A percentile compares a stretch with the other conserved stretches of the same genome.
phyloP scores from a whole-genome alignment of 2,888 invertebrate genomes.

The Drosophila helvetica region DNA sequence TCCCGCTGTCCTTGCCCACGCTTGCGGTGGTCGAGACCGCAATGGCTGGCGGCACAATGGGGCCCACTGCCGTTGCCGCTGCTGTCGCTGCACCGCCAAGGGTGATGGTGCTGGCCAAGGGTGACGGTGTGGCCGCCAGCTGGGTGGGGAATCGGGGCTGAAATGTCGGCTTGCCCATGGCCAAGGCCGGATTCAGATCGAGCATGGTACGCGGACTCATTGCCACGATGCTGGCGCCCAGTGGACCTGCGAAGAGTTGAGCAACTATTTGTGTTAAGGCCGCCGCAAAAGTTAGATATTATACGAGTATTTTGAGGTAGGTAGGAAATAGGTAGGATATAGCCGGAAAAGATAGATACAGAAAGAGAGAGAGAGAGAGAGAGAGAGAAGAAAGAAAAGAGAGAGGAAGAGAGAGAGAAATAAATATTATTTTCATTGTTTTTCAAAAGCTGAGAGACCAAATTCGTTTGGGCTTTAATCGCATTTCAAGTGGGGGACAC shows the following conservation, averaged over 20 bases:
- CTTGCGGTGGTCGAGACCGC: slow-evolving; percentile 68
- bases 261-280: slow-evolving; percentile 72
- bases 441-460: slow-evolving; percentile 41
- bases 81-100: neutral
- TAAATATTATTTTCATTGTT: slow-evolving; percentile 43
- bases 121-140: slow-evolving; percentile 66
- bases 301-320: slow-evolving; percentile 16
- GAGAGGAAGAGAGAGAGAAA: slow-evolving; percentile 39
- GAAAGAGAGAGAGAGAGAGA: slow-evolving; percentile 39
- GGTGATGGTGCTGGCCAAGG: slow-evolving; percentile 2
- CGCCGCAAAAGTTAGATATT: slow-evolving; percentile 28
- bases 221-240: slow-evolving; percentile 84
- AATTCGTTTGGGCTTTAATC: slow-evolving; percentile 39
- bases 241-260: slow-evolving; percentile 83
- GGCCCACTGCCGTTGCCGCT: slow-evolving; percentile 8
- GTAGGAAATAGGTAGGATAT: slow-evolving; percentile 34
- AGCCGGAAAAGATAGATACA: slow-evolving; percentile 53
- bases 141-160: slow-evolving; percentile 75
- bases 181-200: slow-evolving; percentile 83
- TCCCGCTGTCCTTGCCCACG: slow-evolving; percentile 58
- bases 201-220: slow-evolving; percentile 84
- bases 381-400: slow-evolving; percentile 37
- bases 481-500: slow-evolving; percentile 45
- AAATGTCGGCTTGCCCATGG: slow-evolving; percentile 84
- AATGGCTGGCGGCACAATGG: slow-evolving; percentile 56